Base-by-base conservation (phyloP, 2,797 vertebrate species). In the Eleutherodactylus coqui region DNA sequence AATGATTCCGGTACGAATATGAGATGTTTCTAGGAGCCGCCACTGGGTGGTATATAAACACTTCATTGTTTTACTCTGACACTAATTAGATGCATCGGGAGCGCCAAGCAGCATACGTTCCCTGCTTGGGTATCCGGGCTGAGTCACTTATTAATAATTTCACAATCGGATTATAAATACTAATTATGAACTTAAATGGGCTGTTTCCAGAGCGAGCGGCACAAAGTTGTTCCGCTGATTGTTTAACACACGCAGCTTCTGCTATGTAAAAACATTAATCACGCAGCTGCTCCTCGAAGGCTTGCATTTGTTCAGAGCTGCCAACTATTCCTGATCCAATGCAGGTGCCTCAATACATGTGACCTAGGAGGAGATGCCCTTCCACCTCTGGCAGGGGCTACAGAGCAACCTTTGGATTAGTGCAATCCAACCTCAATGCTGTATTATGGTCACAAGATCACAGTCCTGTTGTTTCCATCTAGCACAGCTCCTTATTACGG, bases 171-270 rank as follows among this genome's bases (percentile, higher is more conserved):
- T 80, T 81, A 72, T 80, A 85, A 81, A 80, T 80, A 60, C 78
- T 80, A 85, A 85, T 85, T 85, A 85, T 85, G 67, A 79, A 53
- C n/a, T 43, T 85, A 73, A 83, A 55, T 75, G 67, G 41, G 79
- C 43, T 51, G 67, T 55, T 73, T 82, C 67, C 80, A 43, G 67
- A 73, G 80, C 47, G 49, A 55, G 67, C 47, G 5, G 21, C 24
- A 9, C 9, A 34, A 41, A 17, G 32, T 51, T 41, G 49, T 29
- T 72, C 47, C 47, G 41, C 5, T 21, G 67, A 82, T 43, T 82
- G 80, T 82, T 72, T 55, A 73, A 55, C 67, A 58, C 64, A 72
- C 49, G 32, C n/a, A 7, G 64, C 80, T 11, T 38, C 58, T 55
- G 6, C 11, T 60, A 79, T 62, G 67, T 38, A 58, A 72, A 41